Conservation (phyloP, 2,113 vertebrate genomes). For the Fulica atra region DNA sequence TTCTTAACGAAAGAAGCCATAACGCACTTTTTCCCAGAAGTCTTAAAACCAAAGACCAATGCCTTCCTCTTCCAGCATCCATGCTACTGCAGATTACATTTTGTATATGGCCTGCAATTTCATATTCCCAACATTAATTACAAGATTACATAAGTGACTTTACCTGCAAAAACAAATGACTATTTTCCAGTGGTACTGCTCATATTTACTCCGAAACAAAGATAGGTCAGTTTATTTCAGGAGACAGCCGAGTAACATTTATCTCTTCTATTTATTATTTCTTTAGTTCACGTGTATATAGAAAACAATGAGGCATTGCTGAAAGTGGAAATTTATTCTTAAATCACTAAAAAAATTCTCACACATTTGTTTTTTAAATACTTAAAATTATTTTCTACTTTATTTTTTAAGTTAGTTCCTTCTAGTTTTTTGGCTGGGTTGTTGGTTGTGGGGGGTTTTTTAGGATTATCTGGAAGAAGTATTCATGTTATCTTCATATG, state of each 20-base stretch:
- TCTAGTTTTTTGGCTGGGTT: not conserved
- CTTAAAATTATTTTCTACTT: not conserved
- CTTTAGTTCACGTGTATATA: not conserved
- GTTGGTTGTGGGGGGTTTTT: no score
- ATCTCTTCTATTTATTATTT: not conserved
- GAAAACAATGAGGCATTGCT: not conserved
- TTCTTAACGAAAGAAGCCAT: not conserved
- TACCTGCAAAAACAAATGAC: not conserved
- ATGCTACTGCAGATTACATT: not conserved
- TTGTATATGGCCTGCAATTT: not conserved
- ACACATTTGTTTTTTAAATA: not conserved
- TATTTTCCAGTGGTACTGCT: not conserved
- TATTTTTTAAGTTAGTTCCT: not conserved
- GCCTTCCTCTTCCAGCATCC: not conserved
- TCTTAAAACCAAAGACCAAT: not conserved
- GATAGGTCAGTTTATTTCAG: not conserved
- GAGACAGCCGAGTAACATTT: not conserved
- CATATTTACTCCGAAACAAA: not conserved
- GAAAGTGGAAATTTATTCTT: not conserved
- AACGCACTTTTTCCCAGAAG: not conserved
- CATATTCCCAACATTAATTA: not conserved
- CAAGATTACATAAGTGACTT: not conserved
- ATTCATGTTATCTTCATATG: not conserved
- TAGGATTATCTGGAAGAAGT: not conserved
- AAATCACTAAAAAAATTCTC: not conserved